A percentile compares a stretch with the other conserved stretches of the same genome.
Evolutionary conservation across 2,113 vertebrate genomes (phyloP).

Genomic region (Trogon surrucura): DNA sequence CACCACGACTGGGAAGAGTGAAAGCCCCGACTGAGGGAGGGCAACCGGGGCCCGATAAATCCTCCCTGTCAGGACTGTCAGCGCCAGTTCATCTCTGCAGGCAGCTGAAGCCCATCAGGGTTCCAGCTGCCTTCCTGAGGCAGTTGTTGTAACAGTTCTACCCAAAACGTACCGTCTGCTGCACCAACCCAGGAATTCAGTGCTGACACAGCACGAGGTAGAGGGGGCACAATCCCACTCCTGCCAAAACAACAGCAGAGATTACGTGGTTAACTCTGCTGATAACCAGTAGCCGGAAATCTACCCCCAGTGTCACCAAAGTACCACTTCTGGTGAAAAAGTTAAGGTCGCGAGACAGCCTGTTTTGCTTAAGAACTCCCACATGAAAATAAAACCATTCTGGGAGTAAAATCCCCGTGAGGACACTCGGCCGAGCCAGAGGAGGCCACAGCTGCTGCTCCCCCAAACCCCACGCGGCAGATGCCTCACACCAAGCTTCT

Average conservation of each 20-base stretch:
- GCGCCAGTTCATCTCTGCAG: accelerated
- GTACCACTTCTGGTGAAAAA: neutral
- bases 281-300: neutral
- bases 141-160: neutral
- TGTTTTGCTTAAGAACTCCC: neutral
- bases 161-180: neutral
- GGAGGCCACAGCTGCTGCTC: neutral
- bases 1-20: neutral
- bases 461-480: too few species aligned
- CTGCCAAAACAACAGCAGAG: accelerated
- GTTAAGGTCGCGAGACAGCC: accelerated
- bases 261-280: neutral
- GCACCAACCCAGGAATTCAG: too few species aligned
- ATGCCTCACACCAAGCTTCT: too few species aligned
- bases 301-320: neutral
- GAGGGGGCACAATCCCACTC: neutral
- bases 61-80: neutral
- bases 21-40: too few species aligned
- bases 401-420: neutral
- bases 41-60: neutral
- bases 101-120: neutral
- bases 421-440: accelerated
- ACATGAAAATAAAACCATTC: neutral
- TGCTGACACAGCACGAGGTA: accelerated
- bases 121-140: neutral